These are phyloP conservation scores for Pygoscelis antarcticus DNA, from an alignment of 2,113 vertebrate species.

Conservation along the genomic window DNA sequence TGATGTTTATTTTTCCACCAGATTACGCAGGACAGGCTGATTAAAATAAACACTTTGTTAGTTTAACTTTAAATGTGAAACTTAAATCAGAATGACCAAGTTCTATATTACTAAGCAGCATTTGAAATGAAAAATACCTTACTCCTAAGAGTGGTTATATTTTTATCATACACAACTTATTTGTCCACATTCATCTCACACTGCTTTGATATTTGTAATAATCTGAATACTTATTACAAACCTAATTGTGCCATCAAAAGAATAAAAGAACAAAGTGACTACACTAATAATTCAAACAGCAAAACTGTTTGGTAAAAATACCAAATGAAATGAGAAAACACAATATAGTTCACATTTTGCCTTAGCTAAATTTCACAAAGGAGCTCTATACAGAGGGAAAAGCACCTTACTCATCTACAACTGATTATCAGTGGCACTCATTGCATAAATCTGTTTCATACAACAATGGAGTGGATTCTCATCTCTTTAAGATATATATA, in stretches of 20 bases:
- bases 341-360: constrained; percentile 46
- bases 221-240: constrained; percentile 34
- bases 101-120: background rate
- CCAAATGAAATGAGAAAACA: constrained; percentile 44
- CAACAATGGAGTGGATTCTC: background rate
- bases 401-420: background rate
- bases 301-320: constrained; percentile 51
- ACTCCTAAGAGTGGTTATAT: background rate
- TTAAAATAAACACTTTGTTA: constrained; percentile 37
- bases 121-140: constrained; percentile 27
- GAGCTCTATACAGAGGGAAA: constrained; percentile 26
- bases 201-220: constrained; percentile 55
- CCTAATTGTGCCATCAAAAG: constrained; percentile 58
- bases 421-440: background rate
- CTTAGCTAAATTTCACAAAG: constrained; percentile 50
- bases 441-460: background rate
- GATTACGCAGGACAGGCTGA: constrained; percentile 1
- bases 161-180: constrained; percentile 37
- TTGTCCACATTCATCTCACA: background rate
- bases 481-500: background rate
- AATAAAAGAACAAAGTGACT: constrained; percentile 58
- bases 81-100: constrained; percentile 20
- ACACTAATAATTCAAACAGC: constrained; percentile 61
- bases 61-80: constrained; percentile 37
- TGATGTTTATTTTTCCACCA: constrained; percentile 7